These are phyloP conservation scores for Tetanocera ferruginea DNA, from an alignment of 2,888 invertebrate genomes.

Conservation along the genomic window DNA sequence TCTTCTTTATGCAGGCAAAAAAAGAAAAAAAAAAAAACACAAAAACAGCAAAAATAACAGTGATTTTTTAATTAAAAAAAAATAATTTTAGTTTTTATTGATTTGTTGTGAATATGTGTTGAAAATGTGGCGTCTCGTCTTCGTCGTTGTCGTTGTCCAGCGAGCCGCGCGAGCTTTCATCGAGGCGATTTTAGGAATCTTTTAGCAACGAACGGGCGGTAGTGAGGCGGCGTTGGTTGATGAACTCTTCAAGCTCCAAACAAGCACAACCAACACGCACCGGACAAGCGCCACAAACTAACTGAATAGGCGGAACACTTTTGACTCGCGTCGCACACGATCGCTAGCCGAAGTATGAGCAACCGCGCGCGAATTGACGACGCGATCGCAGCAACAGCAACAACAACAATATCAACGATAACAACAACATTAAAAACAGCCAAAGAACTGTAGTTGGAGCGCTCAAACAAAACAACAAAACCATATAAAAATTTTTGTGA, in stretches of 20 bases:
- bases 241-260: neutral
- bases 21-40: neutral
- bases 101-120: neutral
- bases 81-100: neutral
- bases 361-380: slow-evolving; percentile 5
- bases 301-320: slow-evolving; percentile 52
- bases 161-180: neutral
- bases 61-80: slow-evolving; percentile 19
- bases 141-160: neutral
- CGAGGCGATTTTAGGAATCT: neutral
- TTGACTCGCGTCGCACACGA: slow-evolving; percentile 36
- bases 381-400: slow-evolving; percentile 20
- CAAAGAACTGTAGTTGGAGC: slow-evolving; percentile 14
- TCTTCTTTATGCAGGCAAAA: neutral
- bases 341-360: slow-evolving; percentile 18
- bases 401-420: slow-evolving; percentile 13
- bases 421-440: slow-evolving; percentile 20
- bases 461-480: neutral
- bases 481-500: neutral
- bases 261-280: slow-evolving; percentile 32
- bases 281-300: slow-evolving; percentile 51
- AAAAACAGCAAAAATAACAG: neutral
- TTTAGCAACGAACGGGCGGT: neutral
- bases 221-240: neutral
- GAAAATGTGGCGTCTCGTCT: neutral